Evolutionary conservation across 1,140 invertebrate species (phyloP), one percentile per base, ranked within the genome.

Genomic region (Tyrophagus putrescentiae): DNA sequence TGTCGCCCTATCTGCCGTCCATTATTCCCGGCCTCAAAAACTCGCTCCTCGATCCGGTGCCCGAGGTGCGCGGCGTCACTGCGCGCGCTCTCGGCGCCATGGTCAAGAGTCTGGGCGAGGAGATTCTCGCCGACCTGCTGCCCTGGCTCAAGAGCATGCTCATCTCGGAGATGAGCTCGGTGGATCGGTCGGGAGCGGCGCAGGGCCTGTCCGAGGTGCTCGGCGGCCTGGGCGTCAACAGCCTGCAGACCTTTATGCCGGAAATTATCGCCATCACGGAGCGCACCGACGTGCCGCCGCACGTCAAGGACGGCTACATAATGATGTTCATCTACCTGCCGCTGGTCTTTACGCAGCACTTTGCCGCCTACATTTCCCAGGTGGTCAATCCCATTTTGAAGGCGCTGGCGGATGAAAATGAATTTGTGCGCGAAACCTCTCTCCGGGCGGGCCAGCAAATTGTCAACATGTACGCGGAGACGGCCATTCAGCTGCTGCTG

Each of bases 261-360:
- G 92, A 97, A 71, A 96, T 99, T 62, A 97, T 99, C 64, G 78
- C 83, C 29, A 97, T 93, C 0, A 91, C 94, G 0, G 90, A 96
- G 73, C 76, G 87, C 60, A 82, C 82, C 1, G 93, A 98, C 72
- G 91, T 98, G 65, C 88, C 91, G 13, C 88, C 95, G 1, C 90
- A 97, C 72, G 93, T 98, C 0, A 90, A 96, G 67, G 96, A 99
- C 76, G 96, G 96, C 28, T 99, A 98, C 73, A 96, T 99, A 48
- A 96, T 98, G 89, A 92, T 99, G 87, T 99, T 97, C 72, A 98
- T 98, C 70, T 99, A 98, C 72, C 87, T 99, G 82, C 96, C 96
- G 0, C 83, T 84, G 62, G 91, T 93, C 1, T 98, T 99, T 74
- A 89, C 85, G 1, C 81, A 84, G 50, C 88, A 93, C 68, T 99